A percentile compares a stretch with the other conserved stretches of the same genome.
phyloP scores from a whole-genome alignment of 2,797 vertebrate genomes.

The Oreochromis grahami region DNA sequence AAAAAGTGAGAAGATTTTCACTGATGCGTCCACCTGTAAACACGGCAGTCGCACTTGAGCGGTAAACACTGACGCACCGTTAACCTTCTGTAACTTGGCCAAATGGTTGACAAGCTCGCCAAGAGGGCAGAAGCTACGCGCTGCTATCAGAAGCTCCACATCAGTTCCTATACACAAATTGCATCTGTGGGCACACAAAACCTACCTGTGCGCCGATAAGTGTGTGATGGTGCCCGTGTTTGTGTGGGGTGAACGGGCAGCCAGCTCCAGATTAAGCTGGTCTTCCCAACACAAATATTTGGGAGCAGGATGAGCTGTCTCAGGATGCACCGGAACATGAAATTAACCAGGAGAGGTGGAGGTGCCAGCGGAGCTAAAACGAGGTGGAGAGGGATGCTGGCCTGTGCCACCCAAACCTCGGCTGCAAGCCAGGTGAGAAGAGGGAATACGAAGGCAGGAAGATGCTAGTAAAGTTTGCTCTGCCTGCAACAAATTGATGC shows the following conservation, averaged over 20 bases:
- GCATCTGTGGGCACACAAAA: constrained; percentile 4
- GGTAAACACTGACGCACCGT: constrained; percentile 19
- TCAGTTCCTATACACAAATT: constrained; percentile 17
- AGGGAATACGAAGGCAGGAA: background rate
- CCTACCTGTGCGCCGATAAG: constrained; percentile 13
- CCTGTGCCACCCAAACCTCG: background rate
- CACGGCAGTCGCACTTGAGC: constrained; percentile 28
- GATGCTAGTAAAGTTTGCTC: constrained; percentile 25
- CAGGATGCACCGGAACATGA: constrained; percentile 79
- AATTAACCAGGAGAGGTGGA: constrained; percentile 72
- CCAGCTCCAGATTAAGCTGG: constrained; percentile 66
- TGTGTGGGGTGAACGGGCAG: constrained; percentile 23
- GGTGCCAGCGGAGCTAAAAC: constrained; percentile 31
- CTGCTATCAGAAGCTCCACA: constrained; percentile 12
- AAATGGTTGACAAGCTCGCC: constrained; percentile 17
- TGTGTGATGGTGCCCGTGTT: constrained; percentile 1
- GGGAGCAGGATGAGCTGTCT: constrained; percentile 74
- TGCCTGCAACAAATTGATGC: constrained; percentile 28
- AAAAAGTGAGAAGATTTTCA: background rate
- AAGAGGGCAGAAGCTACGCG: constrained; percentile 16
- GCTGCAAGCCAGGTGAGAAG: background rate
- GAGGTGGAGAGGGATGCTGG: background rate
- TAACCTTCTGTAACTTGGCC: constrained; percentile 45
- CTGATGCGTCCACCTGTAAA: constrained; percentile 15
- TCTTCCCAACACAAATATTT: constrained; percentile 79